A percentile compares a stretch with the other conserved stretches of the same genome.
These are phyloP conservation scores for Mactromeris polynyma DNA, from an alignment of 2,888 invertebrate genomes.

Conservation along the genomic window DNA sequence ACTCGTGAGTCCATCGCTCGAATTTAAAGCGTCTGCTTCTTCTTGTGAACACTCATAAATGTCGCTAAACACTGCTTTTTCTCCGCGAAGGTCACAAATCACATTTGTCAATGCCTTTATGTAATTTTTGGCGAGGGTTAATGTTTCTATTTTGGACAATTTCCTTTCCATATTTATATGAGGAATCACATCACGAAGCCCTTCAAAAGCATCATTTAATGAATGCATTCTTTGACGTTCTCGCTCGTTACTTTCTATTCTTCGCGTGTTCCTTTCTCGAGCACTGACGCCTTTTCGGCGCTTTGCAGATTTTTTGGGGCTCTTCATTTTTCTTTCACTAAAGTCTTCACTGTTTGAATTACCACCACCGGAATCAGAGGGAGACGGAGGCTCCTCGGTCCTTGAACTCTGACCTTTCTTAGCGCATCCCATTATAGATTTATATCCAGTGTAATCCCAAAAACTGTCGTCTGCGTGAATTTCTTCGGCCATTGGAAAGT, in stretches of 20 bases:
- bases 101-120: conserved; percentile 96
- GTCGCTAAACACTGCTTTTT: conserved; percentile 90
- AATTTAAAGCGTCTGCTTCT: conserved; percentile 26
- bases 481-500: conserved; percentile 73
- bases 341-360: conserved; percentile 81
- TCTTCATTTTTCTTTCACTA: conserved; percentile 78
- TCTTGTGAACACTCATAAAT: conserved; percentile 41
- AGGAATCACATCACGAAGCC: conserved; percentile 94
- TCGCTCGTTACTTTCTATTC: conserved; percentile 96
- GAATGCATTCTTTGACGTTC: conserved; percentile 97
- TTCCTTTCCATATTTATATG: conserved; percentile 94
- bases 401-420: conserved; percentile 71
- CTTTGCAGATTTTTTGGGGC: conserved; percentile 83
- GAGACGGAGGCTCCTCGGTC: conserved; percentile 81
- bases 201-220: conserved; percentile 96
- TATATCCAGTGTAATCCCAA: conserved; percentile 75
- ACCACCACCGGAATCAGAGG: conserved; percentile 83
- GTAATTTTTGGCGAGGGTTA: conserved; percentile 95
- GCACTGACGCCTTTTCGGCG: conserved; percentile 93
- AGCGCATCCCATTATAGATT: conserved; percentile 62
- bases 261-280: conserved; percentile 94
- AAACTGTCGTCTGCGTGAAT: conserved; percentile 74
- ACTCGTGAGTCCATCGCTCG: conserved; percentile 50
- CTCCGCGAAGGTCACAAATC: conserved; percentile 93
- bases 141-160: conserved; percentile 95